Percentiles rank a stretch among this genome's conserved stretches.
Conservation (phyloP, 37 sponge, comb jelly and placozoan species). For the Geodia barretti region DNA sequence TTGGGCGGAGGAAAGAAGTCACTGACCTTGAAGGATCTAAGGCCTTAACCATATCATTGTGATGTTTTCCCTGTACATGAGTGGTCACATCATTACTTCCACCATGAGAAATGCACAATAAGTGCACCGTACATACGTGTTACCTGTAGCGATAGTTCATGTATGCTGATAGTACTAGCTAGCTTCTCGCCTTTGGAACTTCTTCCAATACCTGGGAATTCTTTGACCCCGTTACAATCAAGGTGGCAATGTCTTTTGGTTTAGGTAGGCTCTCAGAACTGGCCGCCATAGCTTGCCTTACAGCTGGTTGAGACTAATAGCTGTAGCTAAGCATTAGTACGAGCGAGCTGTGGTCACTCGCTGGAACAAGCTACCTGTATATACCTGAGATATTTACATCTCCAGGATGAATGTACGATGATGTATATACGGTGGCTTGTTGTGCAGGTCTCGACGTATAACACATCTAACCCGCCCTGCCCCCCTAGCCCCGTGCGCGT, state of each 20-base stretch:
- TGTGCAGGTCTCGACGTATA: no score
- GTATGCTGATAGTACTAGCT: neutral
- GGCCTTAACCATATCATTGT: slow-evolving; percentile 15
- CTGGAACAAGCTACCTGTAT: no score
- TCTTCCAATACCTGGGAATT: slow-evolving; percentile 44
- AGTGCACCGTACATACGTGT: slow-evolving; percentile 18
- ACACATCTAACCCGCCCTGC: no score
- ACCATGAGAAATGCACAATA: slow-evolving; percentile 34
- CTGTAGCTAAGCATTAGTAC: no score
- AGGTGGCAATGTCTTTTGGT: slow-evolving; percentile 49
- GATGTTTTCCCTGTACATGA: slow-evolving; percentile 23
- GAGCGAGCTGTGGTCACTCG: no score
- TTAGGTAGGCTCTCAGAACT: no score
- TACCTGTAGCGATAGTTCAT: slow-evolving; percentile 1
- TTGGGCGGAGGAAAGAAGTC: slow-evolving; percentile 3
- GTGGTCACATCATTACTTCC: slow-evolving; percentile 37
- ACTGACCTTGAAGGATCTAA: slow-evolving; percentile 12
- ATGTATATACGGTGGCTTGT: no score
- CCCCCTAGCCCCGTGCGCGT: no score
- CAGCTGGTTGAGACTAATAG: no score
- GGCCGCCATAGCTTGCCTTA: no score
- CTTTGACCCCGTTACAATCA: slow-evolving; percentile 21
- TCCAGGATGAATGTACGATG: no score
- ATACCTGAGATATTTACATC: no score
- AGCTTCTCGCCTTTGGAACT: slow-evolving; percentile 34